Conservation (phyloP, 2,113 vertebrate species). For the Labeo catla region DNA sequence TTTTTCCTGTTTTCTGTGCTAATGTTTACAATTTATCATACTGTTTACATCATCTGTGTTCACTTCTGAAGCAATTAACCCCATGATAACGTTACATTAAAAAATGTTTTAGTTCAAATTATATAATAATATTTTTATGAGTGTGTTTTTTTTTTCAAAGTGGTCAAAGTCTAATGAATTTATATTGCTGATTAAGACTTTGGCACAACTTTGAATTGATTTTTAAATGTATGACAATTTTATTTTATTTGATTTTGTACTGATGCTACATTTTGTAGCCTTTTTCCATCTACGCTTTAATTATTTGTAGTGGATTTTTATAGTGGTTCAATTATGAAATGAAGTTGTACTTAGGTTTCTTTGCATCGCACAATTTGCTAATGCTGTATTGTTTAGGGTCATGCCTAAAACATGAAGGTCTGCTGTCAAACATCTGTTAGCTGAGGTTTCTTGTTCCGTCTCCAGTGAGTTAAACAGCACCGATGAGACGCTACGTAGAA, state of each 20-base stretch:
- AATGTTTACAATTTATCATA: not conserved
- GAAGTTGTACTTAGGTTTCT: not conserved
- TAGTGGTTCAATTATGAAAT: not conserved
- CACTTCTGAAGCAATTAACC: not conserved
- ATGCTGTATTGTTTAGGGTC: not conserved
- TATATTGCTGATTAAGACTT: not conserved
- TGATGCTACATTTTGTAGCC: not conserved
- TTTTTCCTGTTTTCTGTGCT: not conserved
- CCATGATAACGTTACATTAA: not conserved
- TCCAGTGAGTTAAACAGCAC: not conserved
- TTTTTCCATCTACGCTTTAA: not conserved
- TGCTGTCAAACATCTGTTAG: slow-evolving; percentile 41
- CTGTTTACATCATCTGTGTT: not conserved
- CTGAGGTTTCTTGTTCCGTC: slow-evolving; percentile 1
- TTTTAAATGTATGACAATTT: not conserved
- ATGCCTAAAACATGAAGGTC: slow-evolving; percentile 23
- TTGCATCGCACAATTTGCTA: not conserved
- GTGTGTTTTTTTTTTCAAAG: not conserved
- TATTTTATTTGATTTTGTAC: not conserved
- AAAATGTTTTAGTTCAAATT: not conserved
- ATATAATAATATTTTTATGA: not conserved
- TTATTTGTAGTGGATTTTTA: not conserved
- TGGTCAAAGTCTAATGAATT: not conserved
- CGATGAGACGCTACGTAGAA: not conserved
- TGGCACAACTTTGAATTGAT: not conserved